These are phyloP conservation scores for Pandemis corylana DNA, from an alignment of 2,888 invertebrate species.

Conservation along the genomic window DNA sequence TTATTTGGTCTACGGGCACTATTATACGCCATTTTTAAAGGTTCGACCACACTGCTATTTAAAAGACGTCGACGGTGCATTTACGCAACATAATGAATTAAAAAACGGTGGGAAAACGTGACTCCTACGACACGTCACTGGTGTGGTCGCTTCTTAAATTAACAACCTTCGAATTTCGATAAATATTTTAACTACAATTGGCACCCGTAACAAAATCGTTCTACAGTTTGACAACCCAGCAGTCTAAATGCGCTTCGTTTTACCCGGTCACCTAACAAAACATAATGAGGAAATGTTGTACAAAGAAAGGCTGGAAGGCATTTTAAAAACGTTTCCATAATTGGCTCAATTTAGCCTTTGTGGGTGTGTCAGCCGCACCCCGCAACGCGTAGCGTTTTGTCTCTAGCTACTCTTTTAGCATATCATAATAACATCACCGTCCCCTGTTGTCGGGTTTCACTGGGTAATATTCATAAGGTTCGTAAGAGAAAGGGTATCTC, in stretches of 20 bases:
- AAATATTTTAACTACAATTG: no score
- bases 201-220: neutral
- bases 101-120: no score
- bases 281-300: constrained; percentile 4
- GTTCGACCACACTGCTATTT: no score
- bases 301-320: constrained; percentile 17
- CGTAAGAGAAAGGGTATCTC: neutral
- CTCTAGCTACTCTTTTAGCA: constrained; percentile 10
- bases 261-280: constrained; percentile 2
- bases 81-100: no score
- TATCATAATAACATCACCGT: constrained; percentile 15
- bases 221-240: neutral
- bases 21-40: no score
- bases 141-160: no score
- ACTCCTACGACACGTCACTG: no score
- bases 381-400: neutral
- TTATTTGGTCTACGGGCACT: no score
- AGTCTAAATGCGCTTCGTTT: neutral
- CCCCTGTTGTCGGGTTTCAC: neutral
- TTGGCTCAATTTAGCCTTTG: constrained; percentile 16
- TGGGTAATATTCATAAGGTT: neutral
- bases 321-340: constrained; percentile 19
- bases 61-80: no score
- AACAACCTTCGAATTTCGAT: no score
- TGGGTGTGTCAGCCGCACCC: neutral